Evolutionary conservation across 2,113 vertebrate species (phyloP), one percentile per base, ranked within the genome.

Genomic region (Centropristis striata): DNA sequence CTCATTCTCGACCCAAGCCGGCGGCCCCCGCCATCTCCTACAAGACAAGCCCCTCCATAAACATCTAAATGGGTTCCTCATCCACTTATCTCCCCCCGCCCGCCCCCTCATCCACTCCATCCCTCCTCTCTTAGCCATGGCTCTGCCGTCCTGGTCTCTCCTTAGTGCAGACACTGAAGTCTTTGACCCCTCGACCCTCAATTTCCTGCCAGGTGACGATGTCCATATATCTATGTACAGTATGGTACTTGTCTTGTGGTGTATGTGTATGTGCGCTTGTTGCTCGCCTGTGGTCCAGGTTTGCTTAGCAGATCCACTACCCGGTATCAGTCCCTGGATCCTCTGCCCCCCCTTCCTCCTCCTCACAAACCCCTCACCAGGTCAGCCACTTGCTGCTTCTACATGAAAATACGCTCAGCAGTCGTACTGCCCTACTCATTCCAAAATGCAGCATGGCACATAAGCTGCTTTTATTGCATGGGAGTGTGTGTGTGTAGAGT

Each of bases 11-110:
- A 57, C 76, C 21, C 74, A 83, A 96, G 95, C 88, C 94, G 95
- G 88, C 95, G 95, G 89, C 93, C 96, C 90, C 95, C 93, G 80
- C 94, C 95, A 85, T 96, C 96, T 88, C 96, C 95, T 14, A 94
- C 95, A 91, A 87, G 95, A 90, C 94, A 95, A 90, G 93, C 66
- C 51, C 95, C 93, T 12, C 93, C 94, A 11, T 95, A 94, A 92
- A 83, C 65, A 54, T 39, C 49, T 47, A 12, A 46, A 69, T 21
- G 65, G 77, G 65, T 28, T 32, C n/a, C 58, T 79, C 90, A n/a
- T 42, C 23, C 88, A 88, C 94, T 93, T 60, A 32, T 75, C 74
- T 72, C 36, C 51, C 80, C 36, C 57, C 46, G 51, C 82, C 32
- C 55, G 51, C 82, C 32, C 55, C 51, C 54, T 88, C 67, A 51